Evolutionary conservation across 2,113 vertebrate genomes (phyloP).

Genomic region (Aleadryas rufinucha): DNA sequence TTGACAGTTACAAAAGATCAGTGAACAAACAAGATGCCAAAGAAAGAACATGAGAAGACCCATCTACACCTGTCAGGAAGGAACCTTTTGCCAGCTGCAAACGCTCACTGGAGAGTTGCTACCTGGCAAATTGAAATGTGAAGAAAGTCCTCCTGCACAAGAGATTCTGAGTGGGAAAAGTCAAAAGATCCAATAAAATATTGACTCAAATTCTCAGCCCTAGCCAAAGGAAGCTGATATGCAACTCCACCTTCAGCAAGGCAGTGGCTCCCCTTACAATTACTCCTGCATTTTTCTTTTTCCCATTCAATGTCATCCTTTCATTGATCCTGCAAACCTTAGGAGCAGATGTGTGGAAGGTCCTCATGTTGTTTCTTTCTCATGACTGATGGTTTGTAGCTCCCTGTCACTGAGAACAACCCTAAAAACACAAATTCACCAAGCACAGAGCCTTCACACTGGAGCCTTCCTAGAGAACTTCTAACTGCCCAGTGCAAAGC

Average conservation of each 20-base stretch:
- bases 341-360: background rate
- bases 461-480: background rate
- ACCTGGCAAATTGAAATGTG: background rate
- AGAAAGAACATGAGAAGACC: background rate
- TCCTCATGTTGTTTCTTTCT: background rate
- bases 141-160: background rate
- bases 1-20: background rate
- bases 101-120: accelerated
- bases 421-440: background rate
- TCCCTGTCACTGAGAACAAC: background rate
- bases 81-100: background rate
- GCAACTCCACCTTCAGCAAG: background rate
- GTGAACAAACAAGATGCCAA: background rate
- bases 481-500: background rate
- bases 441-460: background rate
- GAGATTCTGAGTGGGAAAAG: background rate
- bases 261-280: background rate
- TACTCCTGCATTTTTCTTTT: background rate
- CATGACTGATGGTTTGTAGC: background rate
- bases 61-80: background rate
- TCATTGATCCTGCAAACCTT: background rate
- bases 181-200: background rate
- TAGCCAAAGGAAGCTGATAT: background rate
- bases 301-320: background rate
- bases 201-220: background rate